These are phyloP conservation scores for Tachuris rubrigastra DNA, from an alignment of 2,113 vertebrate species.

Conservation along the genomic window DNA sequence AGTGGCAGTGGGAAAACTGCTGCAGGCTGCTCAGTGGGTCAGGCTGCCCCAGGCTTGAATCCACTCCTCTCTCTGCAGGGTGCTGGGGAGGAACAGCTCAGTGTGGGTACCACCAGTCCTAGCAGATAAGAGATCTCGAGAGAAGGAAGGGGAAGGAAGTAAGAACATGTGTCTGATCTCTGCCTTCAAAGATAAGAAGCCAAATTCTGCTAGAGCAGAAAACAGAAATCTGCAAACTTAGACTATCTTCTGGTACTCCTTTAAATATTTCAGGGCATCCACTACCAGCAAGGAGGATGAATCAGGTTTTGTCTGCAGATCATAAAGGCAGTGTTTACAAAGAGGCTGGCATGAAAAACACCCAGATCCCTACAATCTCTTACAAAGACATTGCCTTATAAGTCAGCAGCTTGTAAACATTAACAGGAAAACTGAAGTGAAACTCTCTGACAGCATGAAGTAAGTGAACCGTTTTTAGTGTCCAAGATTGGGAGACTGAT, in stretches of 20 bases:
- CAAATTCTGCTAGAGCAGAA: not conserved
- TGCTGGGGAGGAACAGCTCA: not conserved
- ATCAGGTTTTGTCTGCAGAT: not conserved
- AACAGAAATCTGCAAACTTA: not conserved
- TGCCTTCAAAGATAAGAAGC: not conserved
- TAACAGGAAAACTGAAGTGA: not conserved
- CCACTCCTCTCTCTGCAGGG: accelerated
- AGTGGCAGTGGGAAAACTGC: not conserved
- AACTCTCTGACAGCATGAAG: not conserved
- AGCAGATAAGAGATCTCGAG: not conserved
- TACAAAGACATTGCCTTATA: not conserved
- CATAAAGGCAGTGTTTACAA: not conserved
- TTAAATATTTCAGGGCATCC: not conserved
- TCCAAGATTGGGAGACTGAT: accelerated
- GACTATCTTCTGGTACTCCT: not conserved
- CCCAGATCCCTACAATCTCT: not conserved
- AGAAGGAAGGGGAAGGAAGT: not conserved
- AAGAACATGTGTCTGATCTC: not conserved
- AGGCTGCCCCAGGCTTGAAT: not conserved
- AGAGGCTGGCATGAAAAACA: not conserved
- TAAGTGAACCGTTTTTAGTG: not conserved
- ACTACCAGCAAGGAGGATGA: not conserved
- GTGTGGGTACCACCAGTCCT: not conserved
- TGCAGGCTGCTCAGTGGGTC: not conserved
- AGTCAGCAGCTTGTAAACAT: not conserved